Base-by-base conservation (phyloP, 2,888 invertebrate genomes). In the Eristalinus aeneus region DNA sequence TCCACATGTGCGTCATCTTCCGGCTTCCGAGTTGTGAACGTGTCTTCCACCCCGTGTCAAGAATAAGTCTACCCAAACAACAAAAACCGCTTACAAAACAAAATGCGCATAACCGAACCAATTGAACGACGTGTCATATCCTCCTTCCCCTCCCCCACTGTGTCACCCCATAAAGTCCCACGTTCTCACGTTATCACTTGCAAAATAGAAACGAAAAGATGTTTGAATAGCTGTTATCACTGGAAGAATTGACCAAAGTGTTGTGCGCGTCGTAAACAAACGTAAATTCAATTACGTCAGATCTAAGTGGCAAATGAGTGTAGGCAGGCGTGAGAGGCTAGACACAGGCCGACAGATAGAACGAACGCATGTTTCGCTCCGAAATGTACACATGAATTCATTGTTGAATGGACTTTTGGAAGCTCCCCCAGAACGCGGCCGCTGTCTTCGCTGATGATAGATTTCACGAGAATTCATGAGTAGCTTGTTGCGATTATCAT, bases 81-180 rank as follows among this genome's bases (percentile, higher is more conserved):
- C 39, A 12, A 32, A 36, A 56, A n/a, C 16, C 39, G 31, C 16
- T 53, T 39, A 36, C n/a, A 34, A 58, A 78, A 65, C 8, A 54
- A 69, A 71, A 54, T 79, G 69, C 69, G 79, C 79, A 75, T 60
- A 83, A 69, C 31, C 65, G 9, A 71, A 58, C 61, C 36, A 32
- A 39, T 39, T 54, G 68, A 71, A 71, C 46, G 16, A 73, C 68
- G 79, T 80, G 73, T 80, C 74, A 64, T n/a, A 58, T 69, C 53
- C 58, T 60, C 36, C 69, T 20, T 39, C 39, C 54, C n/a, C 12
- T 2, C 34, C 31, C 27, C 11, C 20, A 23, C 39, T 1, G 36
- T 65, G 27, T 31, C 31, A 31, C 32, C 5, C 53, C 27, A 11
- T 27, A 23, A 27, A 61, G 22, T 23, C 23, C 1, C 31, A 27